Percentiles rank a stretch among this genome's conserved stretches.
Evolutionary conservation across 2,113 vertebrate genomes (phyloP).

Genomic region (Alces alces): DNA sequence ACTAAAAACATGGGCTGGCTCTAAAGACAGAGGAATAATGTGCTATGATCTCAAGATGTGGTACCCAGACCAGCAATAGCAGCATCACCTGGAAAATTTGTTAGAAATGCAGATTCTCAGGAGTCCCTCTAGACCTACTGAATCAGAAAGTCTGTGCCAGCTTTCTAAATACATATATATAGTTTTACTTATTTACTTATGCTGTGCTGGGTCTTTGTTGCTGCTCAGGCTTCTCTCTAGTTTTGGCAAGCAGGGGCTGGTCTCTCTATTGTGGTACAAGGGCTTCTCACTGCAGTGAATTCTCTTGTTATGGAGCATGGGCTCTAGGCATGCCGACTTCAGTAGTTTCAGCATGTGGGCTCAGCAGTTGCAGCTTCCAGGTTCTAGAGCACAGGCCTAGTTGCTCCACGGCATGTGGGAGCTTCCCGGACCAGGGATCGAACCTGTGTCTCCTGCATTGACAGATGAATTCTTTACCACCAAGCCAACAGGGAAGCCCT

Average conservation of each 20-base stretch:
- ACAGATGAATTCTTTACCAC: not conserved
- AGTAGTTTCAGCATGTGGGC: not conserved
- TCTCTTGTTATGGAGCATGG: not conserved
- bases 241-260: not conserved
- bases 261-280: not conserved
- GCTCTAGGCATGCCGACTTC: not conserved
- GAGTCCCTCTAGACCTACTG: not conserved
- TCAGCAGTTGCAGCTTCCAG: not conserved
- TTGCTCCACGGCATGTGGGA: not conserved
- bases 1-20: not conserved
- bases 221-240: not conserved
- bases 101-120: not conserved
- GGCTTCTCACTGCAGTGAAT: not conserved
- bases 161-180: not conserved
- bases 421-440: not conserved
- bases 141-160: not conserved
- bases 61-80: not conserved
- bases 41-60: too few relatives aligned
- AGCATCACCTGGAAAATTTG: not conserved
- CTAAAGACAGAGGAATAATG: not conserved
- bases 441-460: not conserved
- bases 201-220: not conserved
- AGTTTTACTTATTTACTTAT: too few relatives aligned
- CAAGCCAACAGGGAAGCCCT: not conserved
- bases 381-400: not conserved